A percentile compares a stretch with the other conserved stretches of the same genome.
These are phyloP conservation scores for Cheilosia scutellata DNA, from an alignment of 2,888 invertebrate species.

Conservation along the genomic window DNA sequence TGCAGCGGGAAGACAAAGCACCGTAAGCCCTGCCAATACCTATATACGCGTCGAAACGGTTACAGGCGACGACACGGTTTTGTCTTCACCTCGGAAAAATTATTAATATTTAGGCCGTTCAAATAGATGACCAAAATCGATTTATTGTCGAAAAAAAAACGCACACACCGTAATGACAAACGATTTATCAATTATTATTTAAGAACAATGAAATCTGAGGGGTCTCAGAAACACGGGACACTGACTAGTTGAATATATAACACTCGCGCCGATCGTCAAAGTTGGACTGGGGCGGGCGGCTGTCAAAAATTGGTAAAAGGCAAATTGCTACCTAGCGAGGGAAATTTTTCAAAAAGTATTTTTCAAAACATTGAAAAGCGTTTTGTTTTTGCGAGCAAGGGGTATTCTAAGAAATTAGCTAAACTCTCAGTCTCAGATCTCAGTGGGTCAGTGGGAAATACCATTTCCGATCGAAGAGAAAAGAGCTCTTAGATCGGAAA, in stretches of 20 bases:
- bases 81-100: slow-evolving; percentile 20
- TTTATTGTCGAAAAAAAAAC: slow-evolving; percentile 19
- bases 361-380: slow-evolving; percentile 21
- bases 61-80: slow-evolving; percentile 17
- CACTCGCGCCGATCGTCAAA: slow-evolving; percentile 82
- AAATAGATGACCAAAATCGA: slow-evolving; percentile 42
- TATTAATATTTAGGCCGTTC: slow-evolving; percentile 57
- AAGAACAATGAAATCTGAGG: slow-evolving; percentile 36
- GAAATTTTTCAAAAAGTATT: slow-evolving; percentile 51
- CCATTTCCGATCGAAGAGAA: slow-evolving; percentile 70
- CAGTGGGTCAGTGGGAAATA: slow-evolving; percentile 65
- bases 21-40: slow-evolving; percentile 54
- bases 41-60: slow-evolving; percentile 18
- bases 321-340: slow-evolving; percentile 10
- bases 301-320: slow-evolving; percentile 22
- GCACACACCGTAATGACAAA: slow-evolving; percentile 3
- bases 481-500: background rate
- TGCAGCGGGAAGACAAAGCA: slow-evolving; percentile 47
- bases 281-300: slow-evolving; percentile 80
- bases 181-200: slow-evolving; percentile 12
- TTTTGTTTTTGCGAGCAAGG: slow-evolving; percentile 41
- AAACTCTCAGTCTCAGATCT: slow-evolving; percentile 56
- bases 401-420: slow-evolving; percentile 15
- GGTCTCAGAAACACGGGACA: slow-evolving; percentile 45
- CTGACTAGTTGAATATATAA: slow-evolving; percentile 40